Evolutionary conservation across 2,888 invertebrate genomes (phyloP).

Genomic region (Poecilobothrus nobilitatus): DNA sequence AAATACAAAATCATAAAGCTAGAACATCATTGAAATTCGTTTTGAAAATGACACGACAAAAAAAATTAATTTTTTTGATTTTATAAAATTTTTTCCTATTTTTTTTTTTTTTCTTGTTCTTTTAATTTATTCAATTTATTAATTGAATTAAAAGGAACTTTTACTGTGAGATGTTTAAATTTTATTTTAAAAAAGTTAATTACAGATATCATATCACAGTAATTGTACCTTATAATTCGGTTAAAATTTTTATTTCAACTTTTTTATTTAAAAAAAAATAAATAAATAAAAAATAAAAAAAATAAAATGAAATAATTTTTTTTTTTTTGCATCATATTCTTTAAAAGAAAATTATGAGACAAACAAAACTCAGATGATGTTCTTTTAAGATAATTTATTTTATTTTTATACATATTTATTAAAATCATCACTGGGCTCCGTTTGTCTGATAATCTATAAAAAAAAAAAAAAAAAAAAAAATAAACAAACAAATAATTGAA

Average conservation of each 20-base stretch:
- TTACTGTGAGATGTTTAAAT: constrained; percentile 22
- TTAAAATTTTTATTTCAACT: constrained; percentile 11
- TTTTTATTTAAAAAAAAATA: not conserved
- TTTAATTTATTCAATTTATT: not conserved
- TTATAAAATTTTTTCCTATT: no score
- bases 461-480: no score
- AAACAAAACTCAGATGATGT: constrained; percentile 32
- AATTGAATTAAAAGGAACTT: constrained; percentile 23
- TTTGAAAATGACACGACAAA: constrained; percentile 21
- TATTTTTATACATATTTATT: constrained; percentile 12
- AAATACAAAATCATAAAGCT: constrained; percentile 43
- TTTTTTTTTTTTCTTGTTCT: no score
- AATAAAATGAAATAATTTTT: not conserved
- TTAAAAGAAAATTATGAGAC: constrained; percentile 37
- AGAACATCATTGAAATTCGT: constrained; percentile 38
- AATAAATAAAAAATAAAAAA: no score
- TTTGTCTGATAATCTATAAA: constrained; percentile 40
- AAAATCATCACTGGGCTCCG: constrained; percentile 45
- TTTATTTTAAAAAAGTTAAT: constrained; percentile 7
- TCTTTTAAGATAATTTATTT: constrained; percentile 33
- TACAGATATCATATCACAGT: constrained; percentile 26
- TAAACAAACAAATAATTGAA: constrained; percentile 10
- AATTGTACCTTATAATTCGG: constrained; percentile 25
- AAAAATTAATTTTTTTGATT: not conserved
- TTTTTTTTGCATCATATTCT: not conserved